Base-by-base conservation (phyloP, 2,888 invertebrate genomes). In the Xylocampa areola region DNA sequence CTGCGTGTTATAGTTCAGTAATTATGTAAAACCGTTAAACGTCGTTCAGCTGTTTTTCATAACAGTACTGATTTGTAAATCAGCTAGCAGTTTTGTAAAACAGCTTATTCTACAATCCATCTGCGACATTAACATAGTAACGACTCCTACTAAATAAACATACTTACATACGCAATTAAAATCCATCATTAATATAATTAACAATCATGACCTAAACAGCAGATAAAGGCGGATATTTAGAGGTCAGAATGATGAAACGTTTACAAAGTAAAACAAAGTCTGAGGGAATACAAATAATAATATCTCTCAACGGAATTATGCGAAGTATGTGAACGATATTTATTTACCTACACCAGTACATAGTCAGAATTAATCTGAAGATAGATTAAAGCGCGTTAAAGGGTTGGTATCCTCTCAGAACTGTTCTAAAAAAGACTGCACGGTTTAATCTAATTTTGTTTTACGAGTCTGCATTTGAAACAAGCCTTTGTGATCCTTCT, bases 401-500 rank as follows among this genome's bases (percentile, higher is more conserved):
- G 21, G 29, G 2, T 33, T 25, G 17, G 8, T 25, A 43, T 13
- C 30, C 21, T 29, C 35, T 55, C 11, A 30, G 4, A 53, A 44
- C 33, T 36, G 41, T 39, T 23, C 7, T 2, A 43, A 65, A 67
- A 69, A 55, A 36, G 16, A 14, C 35, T 13, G 29, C 14, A 44
- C 19, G 16, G 36, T 49, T 39, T 51, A 68, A 61, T 68, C 44
- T 50, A 58, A 68, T 73, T 64, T 62, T 40, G 21, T 62, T 44
- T 67, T 61, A 50, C 29, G 21, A 50, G 44, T 71, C 68, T 55
- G 41, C 55, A 73, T 64, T 59, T 59, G 41, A 14, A 71, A 51
- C 52, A 40, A 50, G 16, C 50, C 59, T 64, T 73, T 71, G 65
- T 65, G 39, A 61, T 58, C 48, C 58, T 50, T 64, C 64, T 29